Evolutionary conservation across 2,888 invertebrate genomes (phyloP).

Genomic region (Megaustenia siamemsis): DNA sequence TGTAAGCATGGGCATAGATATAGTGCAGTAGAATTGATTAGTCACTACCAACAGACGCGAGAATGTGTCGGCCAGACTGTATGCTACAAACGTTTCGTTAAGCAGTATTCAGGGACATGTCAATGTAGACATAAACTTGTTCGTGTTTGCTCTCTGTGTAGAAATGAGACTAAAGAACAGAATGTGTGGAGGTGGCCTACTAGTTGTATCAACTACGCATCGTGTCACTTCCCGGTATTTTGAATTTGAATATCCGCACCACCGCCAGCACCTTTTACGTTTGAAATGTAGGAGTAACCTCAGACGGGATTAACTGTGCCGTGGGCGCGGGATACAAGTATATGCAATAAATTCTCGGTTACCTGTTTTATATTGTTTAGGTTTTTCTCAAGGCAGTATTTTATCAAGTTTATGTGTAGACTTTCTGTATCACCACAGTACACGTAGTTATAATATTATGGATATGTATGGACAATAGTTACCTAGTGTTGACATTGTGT

Average conservation of each 20-base stretch:
- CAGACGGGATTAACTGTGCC: neutral
- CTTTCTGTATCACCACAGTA: neutral
- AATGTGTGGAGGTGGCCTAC: neutral
- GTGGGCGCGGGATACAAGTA: neutral
- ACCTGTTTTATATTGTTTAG: neutral
- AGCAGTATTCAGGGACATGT: neutral
- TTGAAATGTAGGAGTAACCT: neutral
- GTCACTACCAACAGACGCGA: neutral
- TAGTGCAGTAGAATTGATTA: neutral
- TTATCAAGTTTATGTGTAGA: neutral
- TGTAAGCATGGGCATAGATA: neutral
- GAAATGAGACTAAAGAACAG: constrained; percentile 22
- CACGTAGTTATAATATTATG: neutral
- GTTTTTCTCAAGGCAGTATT: neutral
- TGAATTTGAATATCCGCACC: constrained; percentile 11
- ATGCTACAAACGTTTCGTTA: neutral
- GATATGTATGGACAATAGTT: neutral
- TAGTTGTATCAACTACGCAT: neutral
- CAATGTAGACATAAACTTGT: constrained; percentile 1
- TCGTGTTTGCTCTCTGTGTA: neutral
- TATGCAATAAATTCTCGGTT: neutral
- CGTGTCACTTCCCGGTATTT: neutral
- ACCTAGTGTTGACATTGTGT: neutral
- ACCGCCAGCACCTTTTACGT: neutral
- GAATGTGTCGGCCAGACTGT: neutral